These are phyloP conservation scores for Cyclopterus lumpus DNA, from an alignment of 2,797 vertebrate species.

Conservation along the genomic window DNA sequence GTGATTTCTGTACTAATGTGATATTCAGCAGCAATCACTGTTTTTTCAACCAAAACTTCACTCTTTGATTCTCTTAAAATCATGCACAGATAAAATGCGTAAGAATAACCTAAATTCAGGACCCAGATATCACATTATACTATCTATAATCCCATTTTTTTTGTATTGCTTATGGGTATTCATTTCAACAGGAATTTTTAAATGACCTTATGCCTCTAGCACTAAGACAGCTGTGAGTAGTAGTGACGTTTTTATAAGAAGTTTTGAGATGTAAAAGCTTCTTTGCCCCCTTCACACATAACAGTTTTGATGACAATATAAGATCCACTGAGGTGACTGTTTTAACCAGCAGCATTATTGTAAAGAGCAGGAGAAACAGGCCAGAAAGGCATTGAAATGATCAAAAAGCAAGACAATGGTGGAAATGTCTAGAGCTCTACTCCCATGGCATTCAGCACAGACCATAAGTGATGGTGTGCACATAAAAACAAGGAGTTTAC, in stretches of 20 bases:
- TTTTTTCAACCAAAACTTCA: conserved; percentile 2
- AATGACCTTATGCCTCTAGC: conserved; percentile 22
- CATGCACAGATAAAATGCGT: conserved; percentile 29
- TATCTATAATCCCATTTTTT: conserved; percentile 12
- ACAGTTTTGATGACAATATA: conserved; percentile 33
- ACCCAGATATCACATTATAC: conserved; percentile 55
- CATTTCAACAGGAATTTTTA: conserved; percentile 6
- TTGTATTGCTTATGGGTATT: conserved; percentile 51
- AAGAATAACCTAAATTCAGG: conserved; percentile 31
- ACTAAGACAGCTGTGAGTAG: conserved; percentile 23
- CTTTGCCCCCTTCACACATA: conserved; percentile 21
- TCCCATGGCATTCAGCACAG: conserved; percentile 38
- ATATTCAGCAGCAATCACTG: conserved; percentile 57
- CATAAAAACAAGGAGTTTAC: conserved; percentile 18
- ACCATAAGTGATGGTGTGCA: conserved; percentile 37
- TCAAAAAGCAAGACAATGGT: conserved; percentile 11
- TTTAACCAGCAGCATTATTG: conserved; percentile 66
- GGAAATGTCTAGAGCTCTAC: conserved; percentile 27
- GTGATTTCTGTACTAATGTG: conserved; percentile 50
- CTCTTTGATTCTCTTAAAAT: conserved; percentile 28
- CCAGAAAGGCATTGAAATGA: conserved; percentile 21
- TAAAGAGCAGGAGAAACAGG: conserved; percentile 58
- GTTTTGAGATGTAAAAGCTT: conserved; percentile 47
- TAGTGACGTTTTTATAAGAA: conserved; percentile 32
- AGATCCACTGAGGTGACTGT: conserved; percentile 56